Evolutionary conservation across 2,888 invertebrate genomes (phyloP).

Genomic region (Dugesia japonica): DNA sequence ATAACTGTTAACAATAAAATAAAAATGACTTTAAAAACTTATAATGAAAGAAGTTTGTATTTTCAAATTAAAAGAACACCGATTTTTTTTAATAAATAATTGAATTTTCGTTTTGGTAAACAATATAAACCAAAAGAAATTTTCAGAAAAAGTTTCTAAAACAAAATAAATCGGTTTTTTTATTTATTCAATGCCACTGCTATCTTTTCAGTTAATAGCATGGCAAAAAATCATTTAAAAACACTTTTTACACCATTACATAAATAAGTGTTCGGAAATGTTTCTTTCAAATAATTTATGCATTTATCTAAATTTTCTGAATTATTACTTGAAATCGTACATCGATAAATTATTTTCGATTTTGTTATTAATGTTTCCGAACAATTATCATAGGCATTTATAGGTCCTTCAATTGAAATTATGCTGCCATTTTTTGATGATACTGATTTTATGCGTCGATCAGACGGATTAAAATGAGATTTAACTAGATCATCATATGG

Average conservation of each 20-base stretch:
- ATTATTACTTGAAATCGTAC: constrained; percentile 6
- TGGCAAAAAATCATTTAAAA: background rate
- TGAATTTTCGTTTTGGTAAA: too few relatives aligned
- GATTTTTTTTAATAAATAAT: too few relatives aligned
- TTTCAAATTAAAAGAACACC: too few relatives aligned
- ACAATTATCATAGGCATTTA: background rate
- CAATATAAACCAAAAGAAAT: too few relatives aligned
- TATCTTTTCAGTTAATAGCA: background rate
- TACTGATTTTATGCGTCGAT: background rate
- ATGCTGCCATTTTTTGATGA: constrained; percentile 4
- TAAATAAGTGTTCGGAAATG: constrained; percentile 6
- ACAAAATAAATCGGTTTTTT: background rate
- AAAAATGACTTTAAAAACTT: too few relatives aligned
- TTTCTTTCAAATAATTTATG: constrained; percentile 7
- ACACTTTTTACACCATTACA: background rate
- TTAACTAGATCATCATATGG: background rate
- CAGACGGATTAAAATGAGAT: background rate
- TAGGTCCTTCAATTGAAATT: background rate
- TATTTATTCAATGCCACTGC: background rate
- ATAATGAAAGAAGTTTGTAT: too few relatives aligned
- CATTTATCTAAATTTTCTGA: background rate
- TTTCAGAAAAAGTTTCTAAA: too few relatives aligned
- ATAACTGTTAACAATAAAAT: too few relatives aligned
- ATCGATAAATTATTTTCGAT: background rate
- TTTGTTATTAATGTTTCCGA: background rate